Conservation (phyloP, 2,888 invertebrate genomes). For the Andrena haemorrhoa region DNA sequence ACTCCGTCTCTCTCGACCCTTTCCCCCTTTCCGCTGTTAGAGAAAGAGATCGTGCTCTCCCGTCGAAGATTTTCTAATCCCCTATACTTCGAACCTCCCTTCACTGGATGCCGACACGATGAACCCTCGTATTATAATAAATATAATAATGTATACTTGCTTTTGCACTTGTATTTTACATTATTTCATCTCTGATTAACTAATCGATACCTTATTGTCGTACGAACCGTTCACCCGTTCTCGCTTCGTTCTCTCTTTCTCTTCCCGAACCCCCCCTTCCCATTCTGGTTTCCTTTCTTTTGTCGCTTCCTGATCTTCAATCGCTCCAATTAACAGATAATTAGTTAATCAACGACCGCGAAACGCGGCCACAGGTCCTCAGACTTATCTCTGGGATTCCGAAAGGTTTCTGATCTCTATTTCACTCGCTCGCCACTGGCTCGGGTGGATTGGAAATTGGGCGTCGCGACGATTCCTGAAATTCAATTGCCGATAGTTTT, state of each 20-base stretch:
- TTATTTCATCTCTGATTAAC: constrained; percentile 81
- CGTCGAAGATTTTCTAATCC: constrained; percentile 19
- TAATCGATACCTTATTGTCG: constrained; percentile 85
- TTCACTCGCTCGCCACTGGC: background rate
- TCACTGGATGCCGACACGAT: constrained; percentile 52
- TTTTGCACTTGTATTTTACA: constrained; percentile 84
- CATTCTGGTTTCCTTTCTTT: background rate
- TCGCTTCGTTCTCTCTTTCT: constrained; percentile 29
- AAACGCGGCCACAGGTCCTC: constrained; percentile 45
- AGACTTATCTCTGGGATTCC: constrained; percentile 11
- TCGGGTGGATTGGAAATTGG: constrained; percentile 18
- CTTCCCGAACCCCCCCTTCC: background rate
- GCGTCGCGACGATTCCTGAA: background rate
- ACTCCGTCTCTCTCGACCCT: background rate
- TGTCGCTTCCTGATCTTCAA: background rate
- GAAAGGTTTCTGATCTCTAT: constrained; percentile 9
- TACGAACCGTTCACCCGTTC: constrained; percentile 82
- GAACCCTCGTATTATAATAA: constrained; percentile 79
- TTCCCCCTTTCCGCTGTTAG: background rate
- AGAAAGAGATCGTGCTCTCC: constrained; percentile 26
- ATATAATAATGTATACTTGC: constrained; percentile 83
- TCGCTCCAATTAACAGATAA: constrained; percentile 37
- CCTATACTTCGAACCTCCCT: background rate
- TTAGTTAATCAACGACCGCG: constrained; percentile 24
- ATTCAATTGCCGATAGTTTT: background rate